These are phyloP conservation scores for Caenorhabditis latens DNA, from an alignment of 1,140 invertebrate genomes.

Conservation along the genomic window DNA sequence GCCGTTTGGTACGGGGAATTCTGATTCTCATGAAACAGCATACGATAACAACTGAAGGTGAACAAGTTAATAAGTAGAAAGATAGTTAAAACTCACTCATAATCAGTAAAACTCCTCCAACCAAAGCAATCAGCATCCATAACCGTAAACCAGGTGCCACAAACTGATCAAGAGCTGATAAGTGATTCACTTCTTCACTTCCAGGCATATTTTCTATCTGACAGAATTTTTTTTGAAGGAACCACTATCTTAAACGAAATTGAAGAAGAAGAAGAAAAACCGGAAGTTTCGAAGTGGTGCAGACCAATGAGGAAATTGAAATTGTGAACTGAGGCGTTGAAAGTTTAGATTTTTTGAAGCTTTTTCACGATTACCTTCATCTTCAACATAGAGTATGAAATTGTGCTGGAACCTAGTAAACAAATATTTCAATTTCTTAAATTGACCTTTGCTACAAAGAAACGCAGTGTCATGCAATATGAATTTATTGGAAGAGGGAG, in stretches of 20 bases:
- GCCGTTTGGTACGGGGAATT: constrained; percentile 75
- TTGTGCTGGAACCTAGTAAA: no score
- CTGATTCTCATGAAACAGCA: constrained; percentile 75
- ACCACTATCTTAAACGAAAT: background rate
- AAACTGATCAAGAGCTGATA: constrained; percentile 72
- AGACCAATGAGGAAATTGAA: background rate
- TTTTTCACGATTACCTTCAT: background rate
- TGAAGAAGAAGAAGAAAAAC: constrained; percentile 1
- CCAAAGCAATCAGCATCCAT: constrained; percentile 77
- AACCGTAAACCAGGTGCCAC: constrained; percentile 75
- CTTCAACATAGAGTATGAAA: no score
- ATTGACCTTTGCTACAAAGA: background rate
- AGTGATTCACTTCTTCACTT: constrained; percentile 50
- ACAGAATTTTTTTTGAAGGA: background rate
- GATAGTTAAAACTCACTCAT: constrained; percentile 68
- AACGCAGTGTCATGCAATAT: background rate
- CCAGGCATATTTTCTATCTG: background rate
- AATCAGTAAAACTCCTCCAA: constrained; percentile 73
- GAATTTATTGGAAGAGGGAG: constrained; percentile 9
- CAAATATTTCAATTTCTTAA: background rate
- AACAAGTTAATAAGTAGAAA: background rate
- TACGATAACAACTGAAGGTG: constrained; percentile 73
- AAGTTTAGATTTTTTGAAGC: background rate
- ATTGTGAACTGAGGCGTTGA: constrained; percentile 46
- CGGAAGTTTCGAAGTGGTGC: background rate